Evolutionary conservation across 1,140 invertebrate species (phyloP).

Genomic region (Oryctes rhinoceros): DNA sequence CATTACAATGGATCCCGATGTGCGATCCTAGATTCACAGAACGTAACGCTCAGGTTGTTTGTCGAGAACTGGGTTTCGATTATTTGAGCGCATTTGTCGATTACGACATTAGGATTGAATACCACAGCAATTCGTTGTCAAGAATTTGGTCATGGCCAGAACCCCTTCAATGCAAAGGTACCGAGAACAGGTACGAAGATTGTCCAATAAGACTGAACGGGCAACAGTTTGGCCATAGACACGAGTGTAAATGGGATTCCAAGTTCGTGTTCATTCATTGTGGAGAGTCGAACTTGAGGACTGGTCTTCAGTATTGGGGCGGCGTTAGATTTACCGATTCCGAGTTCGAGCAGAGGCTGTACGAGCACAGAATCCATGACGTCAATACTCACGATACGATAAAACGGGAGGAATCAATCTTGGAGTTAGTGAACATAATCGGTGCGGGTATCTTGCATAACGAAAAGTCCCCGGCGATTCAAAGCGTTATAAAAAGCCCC

Average conservation of each 20-base stretch:
- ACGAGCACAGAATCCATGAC: slow-evolving; percentile 83
- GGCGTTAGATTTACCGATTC: slow-evolving; percentile 91
- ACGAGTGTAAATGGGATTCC: slow-evolving; percentile 87
- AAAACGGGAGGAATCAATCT: slow-evolving; percentile 73
- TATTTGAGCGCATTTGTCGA: slow-evolving; percentile 87
- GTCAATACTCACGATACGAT: slow-evolving; percentile 77
- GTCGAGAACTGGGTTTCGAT: slow-evolving; percentile 91
- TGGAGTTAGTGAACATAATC: slow-evolving; percentile 87
- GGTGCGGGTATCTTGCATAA: slow-evolving; percentile 97
- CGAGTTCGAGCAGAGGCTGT: slow-evolving; percentile 87
- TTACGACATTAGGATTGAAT: slow-evolving; percentile 81
- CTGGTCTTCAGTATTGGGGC: slow-evolving; percentile 89
- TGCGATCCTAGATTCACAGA: slow-evolving; percentile 96
- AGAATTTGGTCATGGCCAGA: slow-evolving; percentile 96
- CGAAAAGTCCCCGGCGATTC: slow-evolving; percentile 91
- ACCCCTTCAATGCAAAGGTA: slow-evolving; percentile 85
- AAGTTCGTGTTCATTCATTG: slow-evolving; percentile 95
- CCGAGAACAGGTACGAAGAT: slow-evolving; percentile 83
- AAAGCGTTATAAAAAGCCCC: slow-evolving; percentile 87
- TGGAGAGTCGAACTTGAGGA: slow-evolving; percentile 77
- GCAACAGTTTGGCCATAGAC: slow-evolving; percentile 83
- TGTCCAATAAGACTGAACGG: slow-evolving; percentile 91
- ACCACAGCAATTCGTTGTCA: slow-evolving; percentile 82
- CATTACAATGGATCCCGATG: slow-evolving; percentile 94
- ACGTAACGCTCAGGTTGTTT: slow-evolving; percentile 94